Conservation (phyloP, 2,113 vertebrate genomes). For the Pelobates fuscus region DNA sequence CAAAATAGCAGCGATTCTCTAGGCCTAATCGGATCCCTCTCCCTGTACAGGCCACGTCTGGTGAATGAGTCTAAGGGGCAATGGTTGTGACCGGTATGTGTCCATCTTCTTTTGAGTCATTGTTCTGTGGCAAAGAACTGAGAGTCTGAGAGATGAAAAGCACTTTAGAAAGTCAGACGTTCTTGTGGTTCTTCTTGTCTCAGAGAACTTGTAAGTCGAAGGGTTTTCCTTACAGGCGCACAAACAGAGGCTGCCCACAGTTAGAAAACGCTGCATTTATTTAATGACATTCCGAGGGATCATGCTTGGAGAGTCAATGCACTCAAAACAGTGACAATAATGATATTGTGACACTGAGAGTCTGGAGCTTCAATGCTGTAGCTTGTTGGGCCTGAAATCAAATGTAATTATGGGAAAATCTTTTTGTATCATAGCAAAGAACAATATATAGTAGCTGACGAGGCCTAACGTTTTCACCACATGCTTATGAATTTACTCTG, state of each 20-base stretch:
- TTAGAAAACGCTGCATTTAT: not conserved
- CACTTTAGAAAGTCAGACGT: constrained; percentile 8
- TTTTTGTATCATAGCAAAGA: too few species aligned
- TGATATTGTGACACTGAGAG: not conserved
- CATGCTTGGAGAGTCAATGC: not conserved
- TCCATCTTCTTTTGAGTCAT: constrained; percentile 27
- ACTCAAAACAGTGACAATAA: not conserved
- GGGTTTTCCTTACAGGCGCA: not conserved
- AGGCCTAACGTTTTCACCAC: too few species aligned
- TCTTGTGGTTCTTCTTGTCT: constrained; percentile 16
- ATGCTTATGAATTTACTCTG: too few species aligned
- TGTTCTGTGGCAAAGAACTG: constrained; percentile 23
- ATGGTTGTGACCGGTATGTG: constrained; percentile 4
- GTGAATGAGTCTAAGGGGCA: constrained; percentile 31
- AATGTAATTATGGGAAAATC: too few species aligned
- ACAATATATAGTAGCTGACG: too few species aligned
- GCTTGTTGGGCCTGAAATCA: too few species aligned
- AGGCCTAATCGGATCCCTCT: not conserved
- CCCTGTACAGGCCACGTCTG: not conserved
- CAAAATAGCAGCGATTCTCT: constrained; percentile 29
- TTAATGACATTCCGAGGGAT: not conserved
- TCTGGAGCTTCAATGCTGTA: too few species aligned
- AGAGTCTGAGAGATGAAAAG: constrained; percentile 28
- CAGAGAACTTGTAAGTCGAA: constrained; percentile 14
- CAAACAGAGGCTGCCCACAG: constrained; percentile 9